Base-by-base conservation (phyloP, 2,113 vertebrate species). In the Crypturellus undulatus region DNA sequence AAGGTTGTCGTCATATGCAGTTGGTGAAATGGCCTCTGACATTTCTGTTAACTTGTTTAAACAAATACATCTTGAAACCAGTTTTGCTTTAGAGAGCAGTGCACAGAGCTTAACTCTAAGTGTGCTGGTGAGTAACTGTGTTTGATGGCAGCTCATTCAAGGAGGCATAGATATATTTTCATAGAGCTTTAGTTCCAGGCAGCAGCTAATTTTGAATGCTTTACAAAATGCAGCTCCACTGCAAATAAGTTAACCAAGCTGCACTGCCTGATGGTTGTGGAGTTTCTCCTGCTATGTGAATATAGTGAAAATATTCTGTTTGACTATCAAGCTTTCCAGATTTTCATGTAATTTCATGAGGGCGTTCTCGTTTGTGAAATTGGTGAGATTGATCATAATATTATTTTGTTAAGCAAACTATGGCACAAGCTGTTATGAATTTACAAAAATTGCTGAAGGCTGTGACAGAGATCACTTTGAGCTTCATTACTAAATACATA, bases 1-100 rank as follows among this genome's bases (percentile, higher is more conserved):
- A 24, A 30, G 45, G 70, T 45, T 93, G 89, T 95, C 56, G 25
- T 95, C 90, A 92, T 92, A 32, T 84, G 78, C 92, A 20, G 52
- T 15, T 2, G 49, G 49, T 63, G 81, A 92, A 93, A 91, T 63
- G 75, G 93, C 92, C 94, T 84, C 96, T 96, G 94, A 97, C 95
- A 95, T 94, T 89, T 94, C 93, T 95, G 83, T 91, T 95, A 87
- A 91, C 92, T 91, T 97, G 89, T 94, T 96, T 94, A 96, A 97
- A 97, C 90, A 96, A 96, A 95, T 84, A 79, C 84, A 13, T 93
- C 79, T 86, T 76, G 62, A 88, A 93, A 86, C 73, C 94, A 88
- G 89, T 90, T 95, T 81, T 91, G 56, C 92, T 92, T 49, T 32
- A 92, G 89, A 93, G 79, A 62, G 79, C 75, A 88, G 56, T 18